Percentiles rank a stretch among this genome's conserved stretches.
These are phyloP conservation scores for Congeria kusceri DNA, from an alignment of 2,888 invertebrate genomes.

Conservation along the genomic window DNA sequence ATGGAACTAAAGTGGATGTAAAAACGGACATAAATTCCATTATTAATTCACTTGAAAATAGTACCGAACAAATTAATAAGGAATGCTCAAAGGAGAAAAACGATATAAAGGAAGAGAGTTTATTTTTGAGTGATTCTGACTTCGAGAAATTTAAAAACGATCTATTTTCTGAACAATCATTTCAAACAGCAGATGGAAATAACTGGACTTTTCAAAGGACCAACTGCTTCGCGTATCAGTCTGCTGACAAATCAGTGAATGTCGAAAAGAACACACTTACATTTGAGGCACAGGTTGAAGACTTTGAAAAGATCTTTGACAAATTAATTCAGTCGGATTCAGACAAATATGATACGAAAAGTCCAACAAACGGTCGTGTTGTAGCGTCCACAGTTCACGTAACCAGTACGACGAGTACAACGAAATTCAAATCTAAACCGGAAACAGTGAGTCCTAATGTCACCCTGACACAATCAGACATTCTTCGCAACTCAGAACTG, in stretches of 20 bases:
- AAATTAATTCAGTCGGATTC: constrained; percentile 6
- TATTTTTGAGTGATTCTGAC: constrained; percentile 18
- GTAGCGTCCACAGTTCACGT: background rate
- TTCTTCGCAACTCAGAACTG: constrained; percentile 23
- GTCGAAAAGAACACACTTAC: background rate
- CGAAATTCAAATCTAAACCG: background rate
- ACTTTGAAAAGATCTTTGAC: constrained; percentile 39
- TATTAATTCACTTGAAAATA: constrained; percentile 12
- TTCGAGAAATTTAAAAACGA: constrained; percentile 39
- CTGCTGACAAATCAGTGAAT: background rate
- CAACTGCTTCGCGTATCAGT: background rate
- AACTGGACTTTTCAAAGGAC: constrained; percentile 29
- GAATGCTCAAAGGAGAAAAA: background rate
- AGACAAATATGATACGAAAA: background rate
- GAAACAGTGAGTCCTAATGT: background rate
- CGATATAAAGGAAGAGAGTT: background rate
- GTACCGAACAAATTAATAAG: background rate
- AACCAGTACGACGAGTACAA: background rate
- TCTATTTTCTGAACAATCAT: constrained; percentile 17
- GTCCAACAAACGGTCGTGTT: background rate
- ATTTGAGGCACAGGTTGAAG: constrained; percentile 18
- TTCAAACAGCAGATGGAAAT: constrained; percentile 28
- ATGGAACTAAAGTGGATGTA: background rate
- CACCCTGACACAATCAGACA: background rate
- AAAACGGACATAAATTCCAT: constrained; percentile 24